These are phyloP conservation scores for Platerodrilus igneus DNA, from an alignment of 2,888 invertebrate genomes.

Conservation along the genomic window DNA sequence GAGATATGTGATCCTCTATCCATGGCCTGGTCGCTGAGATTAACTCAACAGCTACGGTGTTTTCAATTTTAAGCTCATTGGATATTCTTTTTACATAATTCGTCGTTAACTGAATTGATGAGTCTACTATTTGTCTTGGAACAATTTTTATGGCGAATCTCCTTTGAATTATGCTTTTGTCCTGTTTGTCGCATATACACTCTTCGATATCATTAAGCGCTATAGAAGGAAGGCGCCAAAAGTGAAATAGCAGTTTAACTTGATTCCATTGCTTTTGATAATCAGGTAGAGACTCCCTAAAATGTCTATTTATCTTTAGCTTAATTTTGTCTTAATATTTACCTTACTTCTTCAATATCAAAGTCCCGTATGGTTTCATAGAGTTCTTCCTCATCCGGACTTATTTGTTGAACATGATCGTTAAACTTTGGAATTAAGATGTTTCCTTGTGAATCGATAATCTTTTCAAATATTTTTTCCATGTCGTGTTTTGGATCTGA, in stretches of 20 bases:
- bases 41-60: conserved; percentile 38
- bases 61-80: conserved; percentile 39
- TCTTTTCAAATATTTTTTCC: conserved; percentile 38
- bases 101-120: conserved; percentile 27
- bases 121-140: conserved; percentile 42
- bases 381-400: conserved; percentile 48
- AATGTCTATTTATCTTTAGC: conserved; percentile 14
- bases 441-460: conserved; percentile 38
- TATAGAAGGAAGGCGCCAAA: conserved; percentile 47
- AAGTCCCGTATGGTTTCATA: conserved; percentile 45
- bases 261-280: conserved; percentile 43
- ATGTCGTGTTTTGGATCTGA: conserved; percentile 46
- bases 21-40: conserved; percentile 42
- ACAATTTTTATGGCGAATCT: conserved; percentile 45
- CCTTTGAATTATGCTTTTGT: conserved; percentile 38
- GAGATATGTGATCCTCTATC: conserved; percentile 43
- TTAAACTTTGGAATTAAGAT: conserved; percentile 45
- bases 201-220: conserved; percentile 38
- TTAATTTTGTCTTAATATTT: conserved; percentile 6
- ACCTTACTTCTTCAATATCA: conserved; percentile 41
- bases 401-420: conserved; percentile 45
- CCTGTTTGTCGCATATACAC: conserved; percentile 42
- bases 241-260: conserved; percentile 46
- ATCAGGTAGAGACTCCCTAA: conserved; percentile 38
- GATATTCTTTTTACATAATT: conserved; percentile 36